Evolutionary conservation across 2,113 vertebrate genomes (phyloP).

Genomic region (Maccullochella peelii): DNA sequence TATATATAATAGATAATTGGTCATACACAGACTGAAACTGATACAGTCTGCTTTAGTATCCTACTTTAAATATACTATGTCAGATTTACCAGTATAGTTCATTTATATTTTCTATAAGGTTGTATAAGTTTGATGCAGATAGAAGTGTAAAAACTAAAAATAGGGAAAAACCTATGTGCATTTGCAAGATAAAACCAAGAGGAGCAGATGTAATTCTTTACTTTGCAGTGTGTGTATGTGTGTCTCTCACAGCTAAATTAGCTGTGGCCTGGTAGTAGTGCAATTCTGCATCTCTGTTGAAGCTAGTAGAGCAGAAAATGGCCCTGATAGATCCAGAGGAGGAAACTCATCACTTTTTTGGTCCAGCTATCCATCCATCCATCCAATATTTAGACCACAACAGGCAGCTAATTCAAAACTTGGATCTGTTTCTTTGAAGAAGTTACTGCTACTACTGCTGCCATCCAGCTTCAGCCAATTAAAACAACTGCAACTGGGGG

Average conservation of each 20-base stretch:
- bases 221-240: neutral
- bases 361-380: conserved; percentile 15
- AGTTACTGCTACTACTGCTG: neutral
- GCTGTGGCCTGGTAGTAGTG: conserved; percentile 4
- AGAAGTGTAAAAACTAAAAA: no score
- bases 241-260: conserved; percentile 29
- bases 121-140: neutral
- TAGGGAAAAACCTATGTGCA: no score
- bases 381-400: conserved; percentile 13
- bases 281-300: conserved; percentile 22
- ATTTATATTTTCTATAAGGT: no score
- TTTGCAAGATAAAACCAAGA: no score
- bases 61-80: no score
- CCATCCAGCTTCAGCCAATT: conserved; percentile 45
- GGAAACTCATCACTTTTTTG: conserved; percentile 26
- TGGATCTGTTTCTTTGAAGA: conserved; percentile 35
- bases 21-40: no score
- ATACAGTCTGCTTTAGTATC: no score
- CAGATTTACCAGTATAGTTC: no score
- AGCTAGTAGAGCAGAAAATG: conserved; percentile 50
- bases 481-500: conserved; percentile 33
- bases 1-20: no score
- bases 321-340: conserved; percentile 17
- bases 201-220: neutral
- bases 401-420: conserved; percentile 19